Base-by-base conservation (phyloP, 2,888 invertebrate species). In the Tachina fera region DNA sequence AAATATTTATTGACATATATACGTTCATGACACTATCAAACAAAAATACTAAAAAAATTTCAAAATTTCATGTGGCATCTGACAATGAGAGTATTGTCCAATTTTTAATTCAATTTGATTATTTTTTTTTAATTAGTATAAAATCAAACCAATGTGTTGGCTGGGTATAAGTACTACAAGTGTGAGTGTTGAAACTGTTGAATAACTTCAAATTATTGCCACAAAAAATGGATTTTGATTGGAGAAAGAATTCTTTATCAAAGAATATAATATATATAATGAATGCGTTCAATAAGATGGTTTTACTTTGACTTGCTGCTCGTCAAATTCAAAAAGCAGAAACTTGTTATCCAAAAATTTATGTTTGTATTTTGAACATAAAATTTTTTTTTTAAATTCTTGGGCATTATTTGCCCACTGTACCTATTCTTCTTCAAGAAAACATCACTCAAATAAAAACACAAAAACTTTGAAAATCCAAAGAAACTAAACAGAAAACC, bases 401-500 rank as follows among this genome's bases (percentile, higher is more conserved):
- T 31, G 6, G 6, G 0, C 0, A 31, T 31, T 31, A 6, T 31
- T 31, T 31, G 31, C 6, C 53, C 45, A 79, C 71, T 60, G 71
- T 51, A 9, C 2, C 13, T 65, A n/a, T 8, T 9, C 22, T 8
- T 45, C 9, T 31, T 43, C 13, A 56, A 14, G n/a, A 6, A 31
- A 31, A 56, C 31, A 63, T 47, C 5, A 13, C 2, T 41, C 9
- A 31, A 47, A 53, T 19, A 6, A 39, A 11, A 10, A 79, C n/a
- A 60, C 68, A 70, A 71, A 63, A 43, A 14, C 14, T 53, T 31
- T 65, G 53, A 16, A 86, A 88, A 87, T 19, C 1, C 10, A 63
- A 51, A 19, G 1, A 47, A 60, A 47, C 19, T 41, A 75, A 89
- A 89, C 31, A 31, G 6, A 31, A 89, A 90, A 90, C 90, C 89